Percentiles rank a stretch among this genome's conserved stretches.
Evolutionary conservation across 1,140 invertebrate genomes (phyloP).

Genomic region (Formica exsecta): DNA sequence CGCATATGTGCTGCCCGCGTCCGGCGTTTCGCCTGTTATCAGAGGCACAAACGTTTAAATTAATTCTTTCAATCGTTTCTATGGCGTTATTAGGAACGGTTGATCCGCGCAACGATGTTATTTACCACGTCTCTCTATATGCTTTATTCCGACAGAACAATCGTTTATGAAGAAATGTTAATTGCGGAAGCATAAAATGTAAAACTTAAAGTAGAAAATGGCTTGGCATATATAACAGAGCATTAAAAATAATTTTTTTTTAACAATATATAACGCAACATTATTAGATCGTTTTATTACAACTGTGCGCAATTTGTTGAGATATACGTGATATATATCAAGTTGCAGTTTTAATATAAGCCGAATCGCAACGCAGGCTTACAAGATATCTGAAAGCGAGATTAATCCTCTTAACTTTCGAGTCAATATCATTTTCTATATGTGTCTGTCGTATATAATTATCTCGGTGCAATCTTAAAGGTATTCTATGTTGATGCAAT

Average conservation of each 20-base stretch:
- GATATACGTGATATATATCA: not conserved
- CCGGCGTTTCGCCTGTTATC: constrained; percentile 22
- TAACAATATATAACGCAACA: not conserved
- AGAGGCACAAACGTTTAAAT: constrained; percentile 54
- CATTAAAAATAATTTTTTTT: not conserved
- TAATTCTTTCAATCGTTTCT: constrained; percentile 60
- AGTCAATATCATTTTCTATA: constrained; percentile 15
- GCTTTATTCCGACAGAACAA: not conserved
- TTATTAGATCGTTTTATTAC: not conserved
- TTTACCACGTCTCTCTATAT: not conserved
- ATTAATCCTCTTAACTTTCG: constrained; percentile 42
- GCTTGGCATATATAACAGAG: too few species aligned
- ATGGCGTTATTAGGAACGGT: constrained; percentile 50
- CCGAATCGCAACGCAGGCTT: not conserved
- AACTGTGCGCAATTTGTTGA: not conserved
- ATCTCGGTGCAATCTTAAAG: constrained; percentile 15
- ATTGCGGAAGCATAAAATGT: not conserved
- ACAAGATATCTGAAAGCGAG: not conserved
- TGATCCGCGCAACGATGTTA: constrained; percentile 35
- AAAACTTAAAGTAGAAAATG: not conserved
- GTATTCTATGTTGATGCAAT: constrained; percentile 1
- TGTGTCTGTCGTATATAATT: constrained; percentile 30
- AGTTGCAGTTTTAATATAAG: constrained; percentile 4
- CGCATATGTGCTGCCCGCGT: not conserved
- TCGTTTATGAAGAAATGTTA: constrained; percentile 1